Evolutionary conservation across 2,888 invertebrate species (phyloP).

Genomic region (Trissolcus japonicus): DNA sequence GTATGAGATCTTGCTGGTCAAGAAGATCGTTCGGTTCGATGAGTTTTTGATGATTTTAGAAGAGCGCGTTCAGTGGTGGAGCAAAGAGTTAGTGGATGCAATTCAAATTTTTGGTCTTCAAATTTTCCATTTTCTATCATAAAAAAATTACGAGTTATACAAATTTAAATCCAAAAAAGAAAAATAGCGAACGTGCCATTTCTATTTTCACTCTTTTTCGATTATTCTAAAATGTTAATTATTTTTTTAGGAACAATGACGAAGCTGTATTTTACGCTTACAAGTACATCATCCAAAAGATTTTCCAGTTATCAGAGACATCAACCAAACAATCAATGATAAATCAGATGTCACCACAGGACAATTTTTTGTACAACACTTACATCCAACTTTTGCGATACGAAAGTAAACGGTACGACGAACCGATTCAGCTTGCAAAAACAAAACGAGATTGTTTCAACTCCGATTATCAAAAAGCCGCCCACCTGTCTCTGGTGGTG

Average conservation of each 20-base stretch:
- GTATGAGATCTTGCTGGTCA: neutral
- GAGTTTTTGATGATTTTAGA: too few relatives aligned
- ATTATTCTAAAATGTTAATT: too few relatives aligned
- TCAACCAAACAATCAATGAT: neutral
- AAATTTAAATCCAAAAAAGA: too few relatives aligned
- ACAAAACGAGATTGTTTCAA: neutral
- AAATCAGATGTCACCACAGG: neutral
- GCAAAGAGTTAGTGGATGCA: slow-evolving; percentile 12
- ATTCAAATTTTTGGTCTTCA: neutral
- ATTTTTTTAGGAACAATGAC: slow-evolving; percentile 64
- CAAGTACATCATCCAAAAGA: slow-evolving; percentile 62
- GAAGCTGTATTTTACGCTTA: slow-evolving; percentile 64
- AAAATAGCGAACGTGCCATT: too few relatives aligned
- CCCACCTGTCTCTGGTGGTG: slow-evolving; percentile 10
- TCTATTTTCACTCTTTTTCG: too few relatives aligned
- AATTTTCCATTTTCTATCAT: slow-evolving; percentile 14
- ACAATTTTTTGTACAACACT: neutral
- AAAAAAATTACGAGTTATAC: too few relatives aligned
- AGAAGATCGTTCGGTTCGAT: too few relatives aligned
- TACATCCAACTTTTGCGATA: neutral
- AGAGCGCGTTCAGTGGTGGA: neutral
- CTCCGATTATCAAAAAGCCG: slow-evolving; percentile 27
- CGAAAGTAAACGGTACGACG: neutral
- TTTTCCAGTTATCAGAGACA: neutral
- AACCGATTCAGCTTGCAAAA: too few relatives aligned